Conservation (phyloP, 2,888 invertebrate species). For the Brachypalpus laphriformis region DNA sequence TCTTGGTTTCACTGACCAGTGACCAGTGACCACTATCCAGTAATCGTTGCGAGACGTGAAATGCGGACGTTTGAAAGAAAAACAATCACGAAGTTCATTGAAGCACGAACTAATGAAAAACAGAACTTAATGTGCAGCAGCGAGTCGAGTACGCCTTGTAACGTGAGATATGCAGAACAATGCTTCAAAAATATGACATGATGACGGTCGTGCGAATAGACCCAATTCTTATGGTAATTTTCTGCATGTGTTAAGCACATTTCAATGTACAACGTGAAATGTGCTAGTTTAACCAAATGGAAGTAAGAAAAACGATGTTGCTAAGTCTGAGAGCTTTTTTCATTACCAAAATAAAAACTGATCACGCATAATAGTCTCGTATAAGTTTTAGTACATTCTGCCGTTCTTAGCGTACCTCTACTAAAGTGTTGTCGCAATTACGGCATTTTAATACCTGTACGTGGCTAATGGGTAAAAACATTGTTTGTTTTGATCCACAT, state of each 20-base stretch:
- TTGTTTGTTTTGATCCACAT: too few species aligned
- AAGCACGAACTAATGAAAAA: conserved; percentile 52
- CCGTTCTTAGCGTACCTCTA: too few species aligned
- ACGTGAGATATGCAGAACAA: conserved; percentile 61
- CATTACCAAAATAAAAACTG: too few species aligned
- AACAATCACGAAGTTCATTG: conserved; percentile 46
- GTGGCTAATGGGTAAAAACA: too few species aligned
- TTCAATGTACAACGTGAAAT: not conserved
- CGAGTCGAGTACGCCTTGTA: conserved; percentile 16
- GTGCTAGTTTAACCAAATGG: conserved; percentile 18
- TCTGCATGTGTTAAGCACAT: conserved; percentile 30
- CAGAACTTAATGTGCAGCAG: conserved; percentile 14
- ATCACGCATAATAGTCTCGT: too few species aligned
- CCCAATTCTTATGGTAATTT: conserved; percentile 55
- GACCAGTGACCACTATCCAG: too few species aligned
- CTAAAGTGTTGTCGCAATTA: too few species aligned
- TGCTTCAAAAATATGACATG: conserved; percentile 47
- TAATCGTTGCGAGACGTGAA: conserved; percentile 3
- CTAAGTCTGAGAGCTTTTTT: not conserved
- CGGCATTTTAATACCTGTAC: too few species aligned
- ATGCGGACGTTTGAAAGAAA: not conserved
- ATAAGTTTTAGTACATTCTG: too few species aligned
- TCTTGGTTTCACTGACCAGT: conserved; percentile 24
- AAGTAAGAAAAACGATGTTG: not conserved
- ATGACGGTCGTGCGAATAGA: conserved; percentile 40